phyloP scores from a whole-genome alignment of 2,113 vertebrate species.

The Hystrix cristata region DNA sequence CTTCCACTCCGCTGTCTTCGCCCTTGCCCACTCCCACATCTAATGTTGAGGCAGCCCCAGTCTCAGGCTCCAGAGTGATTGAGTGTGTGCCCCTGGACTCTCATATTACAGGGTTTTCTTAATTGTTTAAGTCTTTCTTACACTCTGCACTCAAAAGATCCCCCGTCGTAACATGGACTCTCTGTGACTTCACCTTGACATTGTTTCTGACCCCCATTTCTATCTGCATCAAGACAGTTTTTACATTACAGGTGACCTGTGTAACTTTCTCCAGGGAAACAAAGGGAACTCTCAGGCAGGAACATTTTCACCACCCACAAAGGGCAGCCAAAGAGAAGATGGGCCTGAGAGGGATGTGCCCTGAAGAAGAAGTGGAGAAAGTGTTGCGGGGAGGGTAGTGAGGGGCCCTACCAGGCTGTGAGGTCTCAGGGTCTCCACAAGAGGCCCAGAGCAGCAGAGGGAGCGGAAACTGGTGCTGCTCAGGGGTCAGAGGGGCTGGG shows the following conservation, averaged over 20 bases:
- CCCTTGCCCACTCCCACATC: neutral
- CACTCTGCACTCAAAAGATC: neutral
- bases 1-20: neutral
- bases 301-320: neutral
- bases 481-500: neutral
- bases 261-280: neutral
- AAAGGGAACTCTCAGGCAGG: neutral
- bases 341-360: neutral
- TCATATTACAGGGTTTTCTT: neutral
- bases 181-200: neutral
- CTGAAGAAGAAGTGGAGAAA: neutral
- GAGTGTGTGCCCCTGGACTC: neutral
- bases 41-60: neutral
- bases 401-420: fast-evolving
- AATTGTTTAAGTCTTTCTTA: neutral
- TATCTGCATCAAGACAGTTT: neutral
- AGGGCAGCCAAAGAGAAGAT: neutral
- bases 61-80: neutral
- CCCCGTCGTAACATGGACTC: neutral
- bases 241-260: neutral
- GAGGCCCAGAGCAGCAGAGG: neutral
- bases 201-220: neutral
- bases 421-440: neutral
- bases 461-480: neutral
- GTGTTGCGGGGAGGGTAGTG: neutral